These are phyloP conservation scores for Ptyas mucosa DNA, from an alignment of 2,113 vertebrate species.

Conservation along the genomic window DNA sequence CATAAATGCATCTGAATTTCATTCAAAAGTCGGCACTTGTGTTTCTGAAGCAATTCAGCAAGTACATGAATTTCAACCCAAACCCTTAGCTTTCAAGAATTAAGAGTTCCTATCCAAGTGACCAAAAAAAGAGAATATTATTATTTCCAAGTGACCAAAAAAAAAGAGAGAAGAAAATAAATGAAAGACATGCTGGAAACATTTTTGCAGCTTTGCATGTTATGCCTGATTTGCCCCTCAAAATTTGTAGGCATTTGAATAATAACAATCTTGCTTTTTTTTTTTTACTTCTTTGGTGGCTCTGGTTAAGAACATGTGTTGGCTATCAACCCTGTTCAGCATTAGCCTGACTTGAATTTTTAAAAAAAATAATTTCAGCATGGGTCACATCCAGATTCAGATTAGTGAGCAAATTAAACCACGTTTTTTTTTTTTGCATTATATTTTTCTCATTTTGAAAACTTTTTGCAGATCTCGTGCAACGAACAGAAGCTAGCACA, in stretches of 20 bases:
- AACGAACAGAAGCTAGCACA: no score
- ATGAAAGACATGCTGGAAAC: slow-evolving; percentile 63
- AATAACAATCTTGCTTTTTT: slow-evolving; percentile 58
- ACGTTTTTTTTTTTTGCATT: slow-evolving; percentile 29
- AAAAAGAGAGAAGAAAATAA: slow-evolving; percentile 55
- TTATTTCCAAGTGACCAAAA: slow-evolving; percentile 55
- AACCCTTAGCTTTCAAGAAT: slow-evolving; percentile 48
- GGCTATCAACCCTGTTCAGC: slow-evolving; percentile 57
- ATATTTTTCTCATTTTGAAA: slow-evolving; percentile 31
- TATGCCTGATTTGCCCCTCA: slow-evolving; percentile 75
- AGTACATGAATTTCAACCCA: slow-evolving; percentile 43
- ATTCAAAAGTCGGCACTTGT: slow-evolving; percentile 17
- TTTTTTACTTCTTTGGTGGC: slow-evolving; percentile 60
- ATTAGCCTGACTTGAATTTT: slow-evolving; percentile 45
- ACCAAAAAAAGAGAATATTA: no score
- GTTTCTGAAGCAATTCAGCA: slow-evolving; percentile 34
- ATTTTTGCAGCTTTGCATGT: slow-evolving; percentile 68
- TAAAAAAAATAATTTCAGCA: slow-evolving; percentile 58
- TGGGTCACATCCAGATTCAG: slow-evolving; percentile 49
- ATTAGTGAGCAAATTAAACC: slow-evolving; percentile 51
- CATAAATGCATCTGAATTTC: slow-evolving; percentile 11
- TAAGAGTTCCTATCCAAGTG: slow-evolving; percentile 46
- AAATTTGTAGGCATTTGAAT: slow-evolving; percentile 65
- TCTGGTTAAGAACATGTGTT: slow-evolving; percentile 58
- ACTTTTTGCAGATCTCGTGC: slow-evolving; percentile 10